A percentile compares a stretch with the other conserved stretches of the same genome.
These are phyloP conservation scores for Columba guinea DNA, from an alignment of 2,797 vertebrate species.

Conservation along the genomic window DNA sequence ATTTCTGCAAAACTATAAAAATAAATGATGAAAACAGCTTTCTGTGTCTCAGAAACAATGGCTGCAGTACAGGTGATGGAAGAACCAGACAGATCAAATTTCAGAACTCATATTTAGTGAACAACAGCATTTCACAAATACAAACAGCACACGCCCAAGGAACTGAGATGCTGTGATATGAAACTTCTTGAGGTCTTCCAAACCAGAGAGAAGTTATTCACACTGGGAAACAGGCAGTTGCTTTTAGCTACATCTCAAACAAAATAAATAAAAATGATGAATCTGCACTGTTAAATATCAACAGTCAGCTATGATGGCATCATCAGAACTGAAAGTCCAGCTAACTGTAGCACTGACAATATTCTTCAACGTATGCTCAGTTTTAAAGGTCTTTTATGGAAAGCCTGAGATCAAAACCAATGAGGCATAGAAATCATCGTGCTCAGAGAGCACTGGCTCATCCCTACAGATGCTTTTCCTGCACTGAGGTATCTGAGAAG, in stretches of 20 bases:
- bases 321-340: neutral
- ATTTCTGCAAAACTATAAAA: neutral
- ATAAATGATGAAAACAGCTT: neutral
- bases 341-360: neutral
- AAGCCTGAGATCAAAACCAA: neutral
- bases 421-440: neutral
- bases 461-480: neutral
- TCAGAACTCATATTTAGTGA: neutral
- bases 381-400: neutral
- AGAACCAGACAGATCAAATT: neutral
- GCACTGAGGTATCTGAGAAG: neutral
- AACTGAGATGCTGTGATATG: neutral
- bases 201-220: neutral
- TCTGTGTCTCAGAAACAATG: neutral
- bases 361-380: neutral
- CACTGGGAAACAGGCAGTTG: neutral
- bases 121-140: neutral
- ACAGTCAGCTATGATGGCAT: neutral
- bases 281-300: neutral
- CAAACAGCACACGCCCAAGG: neutral
- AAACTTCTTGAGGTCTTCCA: neutral
- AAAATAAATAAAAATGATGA: neutral
- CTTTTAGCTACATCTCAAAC: neutral
- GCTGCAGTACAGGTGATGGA: neutral
- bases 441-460: neutral